Evolutionary conservation across 2,888 invertebrate species (phyloP).

Genomic region (Liopterus haemorrhoidalis): DNA sequence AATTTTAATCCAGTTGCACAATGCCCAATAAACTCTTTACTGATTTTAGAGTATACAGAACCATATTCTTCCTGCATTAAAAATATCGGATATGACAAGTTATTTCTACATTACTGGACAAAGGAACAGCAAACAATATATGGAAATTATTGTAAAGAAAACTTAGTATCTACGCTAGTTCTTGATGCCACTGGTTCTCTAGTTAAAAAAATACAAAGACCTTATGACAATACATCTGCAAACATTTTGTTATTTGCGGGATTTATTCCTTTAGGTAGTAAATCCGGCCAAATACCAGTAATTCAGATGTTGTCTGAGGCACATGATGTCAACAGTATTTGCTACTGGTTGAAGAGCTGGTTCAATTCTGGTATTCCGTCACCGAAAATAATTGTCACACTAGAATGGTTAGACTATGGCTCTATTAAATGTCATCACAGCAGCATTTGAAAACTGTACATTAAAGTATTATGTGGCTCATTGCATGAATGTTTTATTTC

Average conservation of each 20-base stretch:
- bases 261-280: slow-evolving; percentile 11
- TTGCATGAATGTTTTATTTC: slow-evolving; percentile 6
- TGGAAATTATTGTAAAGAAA: slow-evolving; percentile 14
- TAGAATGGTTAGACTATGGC: slow-evolving; percentile 11
- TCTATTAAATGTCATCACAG: slow-evolving; percentile 6
- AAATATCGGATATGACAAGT: slow-evolving; percentile 11
- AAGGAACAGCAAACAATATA: slow-evolving; percentile 20
- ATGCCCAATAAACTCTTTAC: slow-evolving; percentile 7
- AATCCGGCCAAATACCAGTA: slow-evolving; percentile 17
- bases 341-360: slow-evolving; percentile 17
- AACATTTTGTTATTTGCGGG: slow-evolving; percentile 19
- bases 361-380: slow-evolving; percentile 8
- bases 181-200: slow-evolving; percentile 21
- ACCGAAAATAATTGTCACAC: slow-evolving; percentile 14
- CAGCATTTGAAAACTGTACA: slow-evolving; percentile 5
- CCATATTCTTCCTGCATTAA: slow-evolving; percentile 2
- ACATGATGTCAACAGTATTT: slow-evolving; percentile 13
- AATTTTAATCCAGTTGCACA: too few species aligned
- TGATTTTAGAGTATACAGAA: slow-evolving; percentile 3
- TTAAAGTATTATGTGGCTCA: slow-evolving; percentile 1
- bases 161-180: not conserved
- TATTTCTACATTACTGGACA: slow-evolving; percentile 18
- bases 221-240: slow-evolving; percentile 10
- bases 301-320: slow-evolving; percentile 22
- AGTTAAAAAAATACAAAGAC: slow-evolving; percentile 13